Evolutionary conservation across 2,888 invertebrate species (phyloP).

Genomic region (Seira sanloemensis): DNA sequence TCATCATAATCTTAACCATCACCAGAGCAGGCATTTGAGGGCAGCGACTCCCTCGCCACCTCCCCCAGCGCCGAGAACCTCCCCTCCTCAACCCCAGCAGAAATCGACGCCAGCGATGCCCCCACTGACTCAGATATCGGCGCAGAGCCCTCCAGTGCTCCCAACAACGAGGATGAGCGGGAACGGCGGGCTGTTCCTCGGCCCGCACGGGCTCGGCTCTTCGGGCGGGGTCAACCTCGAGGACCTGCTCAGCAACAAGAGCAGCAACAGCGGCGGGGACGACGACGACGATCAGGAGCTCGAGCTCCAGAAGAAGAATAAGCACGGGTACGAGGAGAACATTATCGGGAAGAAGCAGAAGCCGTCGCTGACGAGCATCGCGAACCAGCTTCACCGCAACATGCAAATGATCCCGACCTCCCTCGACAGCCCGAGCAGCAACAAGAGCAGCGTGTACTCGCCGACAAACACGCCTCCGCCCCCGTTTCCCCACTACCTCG

Average conservation of each 20-base stretch:
- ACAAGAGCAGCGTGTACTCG: constrained; percentile 28
- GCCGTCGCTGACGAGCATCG: neutral
- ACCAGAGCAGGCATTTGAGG: too few species aligned
- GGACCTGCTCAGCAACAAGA: neutral
- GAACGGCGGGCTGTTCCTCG: constrained; percentile 20
- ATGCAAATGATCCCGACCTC: constrained; percentile 15
- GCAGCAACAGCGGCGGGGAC: neutral
- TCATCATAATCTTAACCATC: neutral
- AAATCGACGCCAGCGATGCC: neutral
- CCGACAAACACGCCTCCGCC: constrained; percentile 41
- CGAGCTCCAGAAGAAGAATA: neutral
- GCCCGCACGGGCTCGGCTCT: neutral
- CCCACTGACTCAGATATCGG: constrained; percentile 79
- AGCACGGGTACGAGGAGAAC: constrained; percentile 41
- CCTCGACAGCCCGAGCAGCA: constrained; percentile 30
- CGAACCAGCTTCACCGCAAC: constrained; percentile 1
- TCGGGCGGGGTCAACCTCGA: neutral
- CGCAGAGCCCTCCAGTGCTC: constrained; percentile 82
- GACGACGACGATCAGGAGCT: constrained; percentile 19
- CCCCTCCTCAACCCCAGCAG: neutral
- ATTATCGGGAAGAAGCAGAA: neutral
- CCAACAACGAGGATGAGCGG: constrained; percentile 86
- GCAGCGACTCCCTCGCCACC: too few species aligned
- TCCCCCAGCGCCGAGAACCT: neutral
- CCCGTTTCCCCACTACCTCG: neutral